Conservation (phyloP, 2,797 vertebrate genomes). For the Tadarida brasiliensis region DNA sequence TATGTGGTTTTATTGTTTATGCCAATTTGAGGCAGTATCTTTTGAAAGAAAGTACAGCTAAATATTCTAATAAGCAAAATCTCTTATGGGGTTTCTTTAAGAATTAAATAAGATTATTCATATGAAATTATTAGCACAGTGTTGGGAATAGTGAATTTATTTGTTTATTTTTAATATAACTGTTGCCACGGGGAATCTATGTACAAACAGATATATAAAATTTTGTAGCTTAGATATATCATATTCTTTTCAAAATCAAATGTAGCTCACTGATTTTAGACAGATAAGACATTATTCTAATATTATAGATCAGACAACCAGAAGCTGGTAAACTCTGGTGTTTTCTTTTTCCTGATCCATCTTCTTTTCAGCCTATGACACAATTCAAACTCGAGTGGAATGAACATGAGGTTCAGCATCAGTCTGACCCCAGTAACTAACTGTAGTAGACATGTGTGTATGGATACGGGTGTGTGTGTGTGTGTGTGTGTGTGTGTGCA, state of each 20-base stretch:
- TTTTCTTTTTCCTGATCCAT: neutral
- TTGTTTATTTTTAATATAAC: conserved; percentile 37
- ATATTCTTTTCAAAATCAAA: conserved; percentile 46
- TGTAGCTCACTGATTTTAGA: neutral
- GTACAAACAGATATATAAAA: neutral
- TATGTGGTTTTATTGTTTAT: neutral
- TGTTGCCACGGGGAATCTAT: neutral
- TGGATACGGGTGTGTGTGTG: neutral
- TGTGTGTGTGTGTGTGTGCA: neutral
- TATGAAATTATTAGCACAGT: neutral
- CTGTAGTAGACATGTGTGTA: neutral
- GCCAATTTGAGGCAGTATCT: neutral
- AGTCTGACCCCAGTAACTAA: neutral
- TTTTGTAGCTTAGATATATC: neutral
- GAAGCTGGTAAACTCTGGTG: neutral
- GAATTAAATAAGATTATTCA: conserved; percentile 12
- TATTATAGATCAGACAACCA: neutral
- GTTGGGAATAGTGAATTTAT: neutral
- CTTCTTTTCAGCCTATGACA: neutral
- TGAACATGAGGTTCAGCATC: neutral
- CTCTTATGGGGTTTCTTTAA: neutral
- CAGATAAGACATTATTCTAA: neutral
- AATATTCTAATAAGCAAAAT: neutral
- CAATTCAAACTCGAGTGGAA: neutral
- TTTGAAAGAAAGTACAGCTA: neutral